Base-by-base conservation (phyloP, 2,113 vertebrate species). In the Corythoichthys haematopterus region DNA sequence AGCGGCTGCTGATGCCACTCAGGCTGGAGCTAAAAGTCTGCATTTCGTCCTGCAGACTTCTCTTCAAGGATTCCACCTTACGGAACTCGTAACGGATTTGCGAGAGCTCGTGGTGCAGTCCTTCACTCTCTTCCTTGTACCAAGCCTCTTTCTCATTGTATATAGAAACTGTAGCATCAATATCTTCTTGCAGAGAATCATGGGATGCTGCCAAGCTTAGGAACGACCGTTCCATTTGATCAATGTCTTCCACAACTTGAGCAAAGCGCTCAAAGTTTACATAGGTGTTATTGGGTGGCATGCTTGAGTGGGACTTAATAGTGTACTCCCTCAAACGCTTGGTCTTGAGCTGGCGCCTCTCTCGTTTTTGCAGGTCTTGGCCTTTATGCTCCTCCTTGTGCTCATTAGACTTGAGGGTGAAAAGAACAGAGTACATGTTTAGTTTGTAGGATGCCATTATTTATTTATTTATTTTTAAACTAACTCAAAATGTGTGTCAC, bases 211-310 rank as follows among this genome's bases (percentile, higher is more conserved):
- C 85, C 77, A 98, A 78, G 43, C 79, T 48, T 3, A 53, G 0
- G 70, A 81, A 79, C 72, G 92, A 68, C 85, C 78, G 40, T 71
- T 95, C 94, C 15, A 86, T 89, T 8, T 37, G 57, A 0, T 90
- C 89, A 4, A 98, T 80, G 37, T 95, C 94, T 80, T 97, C 94
- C 14, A 98, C 87, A 13, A 97, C 81, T 0, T 11, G 87, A 40
- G 95, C 91, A 16, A 98, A 98, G 72, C 93, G 94, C 85, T 98
- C 95, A 0, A 95, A 97, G 88, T 97, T 95, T 66, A 93, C 76
- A 0, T 98, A 99, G 62, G 94, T 96, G 80, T 97, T 96, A 81
- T 98, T 98, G 58, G 94, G 95, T 1, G 94, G 94, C 94, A 97
- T 97, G 90, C 95, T 98, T 0, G 94, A 95, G 86, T 98, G 95